Percentiles rank a stretch among this genome's conserved stretches.
Conservation (phyloP, 2,888 invertebrate species). For the Sturmia bella region DNA sequence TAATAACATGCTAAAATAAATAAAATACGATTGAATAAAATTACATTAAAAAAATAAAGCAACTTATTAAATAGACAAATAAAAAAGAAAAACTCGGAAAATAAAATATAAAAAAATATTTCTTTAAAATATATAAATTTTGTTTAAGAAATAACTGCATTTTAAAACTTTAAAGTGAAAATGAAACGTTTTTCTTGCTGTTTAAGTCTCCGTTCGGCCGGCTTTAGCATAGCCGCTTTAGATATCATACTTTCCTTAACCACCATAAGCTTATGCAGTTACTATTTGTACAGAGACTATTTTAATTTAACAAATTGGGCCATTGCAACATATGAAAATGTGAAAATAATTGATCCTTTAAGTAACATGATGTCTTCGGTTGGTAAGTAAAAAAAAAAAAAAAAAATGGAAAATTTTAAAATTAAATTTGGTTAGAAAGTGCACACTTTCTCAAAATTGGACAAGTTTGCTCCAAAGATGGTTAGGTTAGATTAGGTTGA, state of each 20-base stretch:
- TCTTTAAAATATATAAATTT: not conserved
- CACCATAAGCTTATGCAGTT: slow-evolving; percentile 75
- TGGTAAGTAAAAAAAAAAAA: slow-evolving; percentile 70
- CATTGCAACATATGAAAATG: slow-evolving; percentile 74
- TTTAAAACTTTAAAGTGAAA: slow-evolving; percentile 13
- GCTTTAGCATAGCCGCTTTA: slow-evolving; percentile 75
- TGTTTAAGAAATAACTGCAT: not conserved
- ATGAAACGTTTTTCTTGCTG: slow-evolving; percentile 78
- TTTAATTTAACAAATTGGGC: slow-evolving; percentile 75
- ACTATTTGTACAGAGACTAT: slow-evolving; percentile 76
- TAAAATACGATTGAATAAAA: slow-evolving; percentile 39
- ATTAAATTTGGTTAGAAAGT: not conserved
- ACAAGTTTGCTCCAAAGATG: too few relatives aligned
- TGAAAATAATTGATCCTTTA: slow-evolving; percentile 76
- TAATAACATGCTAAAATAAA: slow-evolving; percentile 59
- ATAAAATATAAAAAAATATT: not conserved
- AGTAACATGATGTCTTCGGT: slow-evolving; percentile 75
- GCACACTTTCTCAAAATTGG: too few relatives aligned
- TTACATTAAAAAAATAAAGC: slow-evolving; percentile 1
- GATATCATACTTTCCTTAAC: slow-evolving; percentile 75
- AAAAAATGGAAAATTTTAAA: not conserved
- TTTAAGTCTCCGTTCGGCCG: slow-evolving; percentile 75
- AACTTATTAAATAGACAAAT: slow-evolving; percentile 2
- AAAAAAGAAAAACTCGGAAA: not conserved
- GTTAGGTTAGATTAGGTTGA: too few relatives aligned